Percentiles rank a stretch among this genome's conserved stretches.
phyloP scores from a whole-genome alignment of 1,140 invertebrate species.

The Cotesia chilonis region DNA sequence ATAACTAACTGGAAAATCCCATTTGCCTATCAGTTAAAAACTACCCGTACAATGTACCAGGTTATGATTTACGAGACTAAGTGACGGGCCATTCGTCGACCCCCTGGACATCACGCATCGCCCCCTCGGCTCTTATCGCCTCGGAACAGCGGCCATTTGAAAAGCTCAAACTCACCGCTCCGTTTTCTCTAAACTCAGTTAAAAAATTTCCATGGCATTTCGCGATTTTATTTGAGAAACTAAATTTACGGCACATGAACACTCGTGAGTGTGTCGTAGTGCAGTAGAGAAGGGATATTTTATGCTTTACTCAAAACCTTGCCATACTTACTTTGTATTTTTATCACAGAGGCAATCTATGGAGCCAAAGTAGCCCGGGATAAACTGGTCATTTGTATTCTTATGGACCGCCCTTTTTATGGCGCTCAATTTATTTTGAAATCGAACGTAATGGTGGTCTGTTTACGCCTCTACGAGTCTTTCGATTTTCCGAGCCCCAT shows the following conservation, averaged over 20 bases:
- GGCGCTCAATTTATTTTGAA: conserved; percentile 63
- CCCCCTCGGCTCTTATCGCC: conserved; percentile 56
- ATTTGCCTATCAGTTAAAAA: too few species aligned
- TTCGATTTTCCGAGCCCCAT: conserved; percentile 23
- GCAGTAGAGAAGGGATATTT: too few species aligned
- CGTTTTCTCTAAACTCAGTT: too few species aligned
- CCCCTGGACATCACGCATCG: conserved; percentile 52
- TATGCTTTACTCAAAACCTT: too few species aligned
- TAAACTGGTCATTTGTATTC: conserved; percentile 62
- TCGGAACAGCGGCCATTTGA: conserved; percentile 58
- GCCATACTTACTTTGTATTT: not conserved
- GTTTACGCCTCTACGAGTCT: conserved; percentile 51
- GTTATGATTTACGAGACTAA: conserved; percentile 62
- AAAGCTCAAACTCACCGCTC: conserved; percentile 40
- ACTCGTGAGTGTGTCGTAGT: too few species aligned
- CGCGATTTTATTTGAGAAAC: not conserved
- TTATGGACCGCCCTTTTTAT: conserved; percentile 62
- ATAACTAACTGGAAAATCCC: too few species aligned
- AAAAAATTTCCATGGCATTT: not conserved
- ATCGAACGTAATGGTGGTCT: conserved; percentile 63
- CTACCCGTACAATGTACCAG: conserved; percentile 7
- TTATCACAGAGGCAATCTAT: conserved; percentile 21
- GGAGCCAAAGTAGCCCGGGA: conserved; percentile 25
- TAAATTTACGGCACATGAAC: too few species aligned
- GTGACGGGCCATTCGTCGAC: conserved; percentile 64